Percentiles rank a stretch among this genome's conserved stretches.
phyloP scores from a whole-genome alignment of 2,797 vertebrate genomes.

The Pangasius sanitwongsei region DNA sequence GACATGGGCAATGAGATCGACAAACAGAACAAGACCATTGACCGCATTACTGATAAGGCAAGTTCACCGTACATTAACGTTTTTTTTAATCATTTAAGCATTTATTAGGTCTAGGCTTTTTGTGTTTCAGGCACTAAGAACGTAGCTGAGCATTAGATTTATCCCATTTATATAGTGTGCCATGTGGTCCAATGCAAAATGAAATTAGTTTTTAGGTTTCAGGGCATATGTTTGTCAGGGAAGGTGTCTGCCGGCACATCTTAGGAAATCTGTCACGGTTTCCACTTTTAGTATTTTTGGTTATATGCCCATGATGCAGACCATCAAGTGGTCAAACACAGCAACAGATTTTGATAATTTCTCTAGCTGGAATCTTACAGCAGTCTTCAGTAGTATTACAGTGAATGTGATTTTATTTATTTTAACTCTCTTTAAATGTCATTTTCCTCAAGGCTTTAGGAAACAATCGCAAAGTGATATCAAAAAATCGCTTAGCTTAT shows the following conservation, averaged over 20 bases:
- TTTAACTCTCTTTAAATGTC: not conserved
- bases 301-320: not conserved
- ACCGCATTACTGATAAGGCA: conserved; percentile 87
- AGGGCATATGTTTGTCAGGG: not conserved
- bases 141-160: not conserved
- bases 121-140: not conserved
- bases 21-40: conserved; percentile 88
- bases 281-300: not conserved
- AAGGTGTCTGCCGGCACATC: not conserved
- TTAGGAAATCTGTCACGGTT: not conserved
- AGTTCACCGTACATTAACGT: conserved; percentile 15
- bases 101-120: not conserved
- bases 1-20: conserved; percentile 97
- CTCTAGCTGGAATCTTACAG: not conserved
- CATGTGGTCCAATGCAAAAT: not conserved
- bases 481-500: not conserved
- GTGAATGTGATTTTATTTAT: not conserved
- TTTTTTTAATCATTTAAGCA: not conserved
- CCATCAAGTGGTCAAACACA: not conserved
- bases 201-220: not conserved
- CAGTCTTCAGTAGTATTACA: not conserved
- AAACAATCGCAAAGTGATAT: not conserved
- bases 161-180: no score
- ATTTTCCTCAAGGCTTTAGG: not conserved
- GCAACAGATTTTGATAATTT: not conserved